Conservation (phyloP, 2,797 vertebrate species). For the Arrhamphus sclerolepis region DNA sequence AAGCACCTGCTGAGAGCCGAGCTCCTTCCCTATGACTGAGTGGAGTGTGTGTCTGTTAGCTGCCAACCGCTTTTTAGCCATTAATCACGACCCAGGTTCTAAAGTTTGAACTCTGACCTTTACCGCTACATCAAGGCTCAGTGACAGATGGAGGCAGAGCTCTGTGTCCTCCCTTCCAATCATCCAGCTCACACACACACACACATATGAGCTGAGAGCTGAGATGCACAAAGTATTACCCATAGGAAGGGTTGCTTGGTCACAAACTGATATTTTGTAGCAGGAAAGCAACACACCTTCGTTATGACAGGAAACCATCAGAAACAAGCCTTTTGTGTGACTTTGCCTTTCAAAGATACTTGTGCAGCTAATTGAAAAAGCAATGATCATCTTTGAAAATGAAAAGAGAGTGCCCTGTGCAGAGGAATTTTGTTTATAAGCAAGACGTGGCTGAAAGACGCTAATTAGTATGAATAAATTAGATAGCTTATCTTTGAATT, state of each 20-base stretch:
- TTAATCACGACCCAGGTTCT: constrained; percentile 71
- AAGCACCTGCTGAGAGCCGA: constrained; percentile 34
- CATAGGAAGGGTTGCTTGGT: constrained; percentile 53
- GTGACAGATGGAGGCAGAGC: constrained; percentile 73
- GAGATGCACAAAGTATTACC: constrained; percentile 40
- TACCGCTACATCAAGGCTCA: constrained; percentile 62
- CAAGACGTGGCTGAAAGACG: constrained; percentile 65
- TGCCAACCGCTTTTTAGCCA: constrained; percentile 62
- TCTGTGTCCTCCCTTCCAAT: constrained; percentile 64
- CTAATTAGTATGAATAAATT: constrained; percentile 78
- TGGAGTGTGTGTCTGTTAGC: constrained; percentile 30
- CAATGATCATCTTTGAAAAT: constrained; percentile 43
- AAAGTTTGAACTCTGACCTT: constrained; percentile 73
- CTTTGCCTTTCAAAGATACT: constrained; percentile 44
- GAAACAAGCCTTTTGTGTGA: constrained; percentile 26
- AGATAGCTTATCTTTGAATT: constrained; percentile 79
- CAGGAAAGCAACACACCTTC: constrained; percentile 26
- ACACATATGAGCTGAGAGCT: constrained; percentile 25
- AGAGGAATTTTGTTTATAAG: constrained; percentile 67
- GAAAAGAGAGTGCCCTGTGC: constrained; percentile 35
- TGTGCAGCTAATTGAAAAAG: constrained; percentile 62
- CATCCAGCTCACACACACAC: constrained; percentile 39
- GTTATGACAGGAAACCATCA: constrained; percentile 43
- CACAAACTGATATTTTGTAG: constrained; percentile 54
- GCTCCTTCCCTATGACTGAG: constrained; percentile 20